Conservation (phyloP, 2,113 vertebrate species). For the Ophiodon elongatus region DNA sequence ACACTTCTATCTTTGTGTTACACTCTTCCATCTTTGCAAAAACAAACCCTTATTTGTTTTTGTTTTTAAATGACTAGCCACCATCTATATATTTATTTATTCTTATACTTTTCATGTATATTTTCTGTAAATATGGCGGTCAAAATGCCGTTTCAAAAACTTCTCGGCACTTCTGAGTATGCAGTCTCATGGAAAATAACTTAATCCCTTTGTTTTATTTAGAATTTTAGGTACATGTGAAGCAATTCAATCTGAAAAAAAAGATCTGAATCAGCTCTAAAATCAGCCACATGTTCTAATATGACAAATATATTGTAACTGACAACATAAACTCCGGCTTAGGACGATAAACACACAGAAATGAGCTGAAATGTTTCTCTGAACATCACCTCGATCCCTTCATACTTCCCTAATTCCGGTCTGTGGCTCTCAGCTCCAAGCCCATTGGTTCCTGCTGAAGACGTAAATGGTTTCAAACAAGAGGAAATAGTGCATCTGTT, state of each 20-base stretch:
- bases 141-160: background rate
- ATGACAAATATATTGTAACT: background rate
- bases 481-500: too few species aligned
- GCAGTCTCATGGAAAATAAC: background rate
- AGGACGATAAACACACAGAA: background rate
- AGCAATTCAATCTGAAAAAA: background rate
- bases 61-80: background rate
- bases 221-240: background rate
- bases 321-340: background rate
- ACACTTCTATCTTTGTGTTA: background rate
- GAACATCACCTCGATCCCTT: background rate
- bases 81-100: conserved; percentile 30
- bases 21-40: conserved; percentile 2
- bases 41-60: background rate
- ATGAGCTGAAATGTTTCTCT: background rate
- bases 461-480: too few species aligned
- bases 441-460: too few species aligned
- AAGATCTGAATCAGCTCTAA: background rate
- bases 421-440: background rate
- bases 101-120: background rate
- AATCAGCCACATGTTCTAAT: background rate
- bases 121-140: background rate
- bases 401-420: background rate
- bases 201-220: background rate
- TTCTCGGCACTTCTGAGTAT: background rate